These are phyloP conservation scores for Sarcoramphus papa DNA, from an alignment of 2,797 vertebrate species.

Conservation along the genomic window DNA sequence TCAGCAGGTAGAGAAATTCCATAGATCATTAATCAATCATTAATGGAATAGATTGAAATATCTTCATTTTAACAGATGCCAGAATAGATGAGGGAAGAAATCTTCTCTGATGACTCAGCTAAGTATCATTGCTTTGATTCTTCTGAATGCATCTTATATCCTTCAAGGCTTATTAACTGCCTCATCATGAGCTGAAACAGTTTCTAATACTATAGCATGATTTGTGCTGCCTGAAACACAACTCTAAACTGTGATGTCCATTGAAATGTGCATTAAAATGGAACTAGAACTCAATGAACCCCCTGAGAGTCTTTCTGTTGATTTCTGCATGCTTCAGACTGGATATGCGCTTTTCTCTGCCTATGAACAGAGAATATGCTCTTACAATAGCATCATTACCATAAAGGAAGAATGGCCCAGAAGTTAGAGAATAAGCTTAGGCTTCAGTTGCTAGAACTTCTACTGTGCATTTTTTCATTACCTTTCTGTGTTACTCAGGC, in stretches of 20 bases:
- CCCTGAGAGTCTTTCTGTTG: background rate
- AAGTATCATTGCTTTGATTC: constrained; percentile 50
- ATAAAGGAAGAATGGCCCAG: background rate
- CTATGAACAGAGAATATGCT: background rate
- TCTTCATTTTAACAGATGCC: constrained; percentile 44
- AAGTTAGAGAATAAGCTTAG: background rate
- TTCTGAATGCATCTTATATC: constrained; percentile 22
- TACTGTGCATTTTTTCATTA: background rate
- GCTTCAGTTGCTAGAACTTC: background rate
- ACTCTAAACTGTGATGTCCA: background rate
- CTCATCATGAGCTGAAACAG: constrained; percentile 32
- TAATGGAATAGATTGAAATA: constrained; percentile 39
- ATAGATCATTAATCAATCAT: constrained; percentile 49
- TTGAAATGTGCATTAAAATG: constrained; percentile 14
- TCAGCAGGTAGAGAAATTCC: constrained; percentile 22
- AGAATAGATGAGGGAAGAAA: constrained; percentile 34
- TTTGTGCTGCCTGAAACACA: constrained; percentile 29
- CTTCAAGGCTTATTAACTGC: constrained; percentile 60
- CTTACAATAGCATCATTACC: background rate
- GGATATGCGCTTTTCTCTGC: background rate
- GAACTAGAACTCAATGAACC: background rate
- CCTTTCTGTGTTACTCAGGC: background rate
- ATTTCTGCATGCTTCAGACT: background rate
- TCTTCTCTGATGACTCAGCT: constrained; percentile 48
- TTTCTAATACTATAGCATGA: constrained; percentile 17